Evolutionary conservation across 1,140 invertebrate species (phyloP).

Genomic region (Contarinia nasturtii): DNA sequence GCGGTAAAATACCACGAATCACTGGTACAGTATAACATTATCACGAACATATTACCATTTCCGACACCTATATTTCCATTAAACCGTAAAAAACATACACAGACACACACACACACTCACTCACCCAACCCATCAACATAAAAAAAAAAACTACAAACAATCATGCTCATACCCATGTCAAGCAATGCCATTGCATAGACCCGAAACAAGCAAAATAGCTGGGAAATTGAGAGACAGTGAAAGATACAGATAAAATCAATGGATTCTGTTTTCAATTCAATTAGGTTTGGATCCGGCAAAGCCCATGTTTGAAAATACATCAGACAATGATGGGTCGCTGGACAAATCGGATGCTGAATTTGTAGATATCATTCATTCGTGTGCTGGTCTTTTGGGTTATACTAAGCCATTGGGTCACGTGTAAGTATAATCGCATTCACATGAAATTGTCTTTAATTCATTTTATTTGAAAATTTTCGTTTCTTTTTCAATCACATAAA

Average conservation of each 20-base stretch:
- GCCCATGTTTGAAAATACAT: constrained; percentile 29
- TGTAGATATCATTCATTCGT: constrained; percentile 32
- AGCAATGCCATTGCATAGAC: not conserved
- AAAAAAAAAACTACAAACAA: too few species aligned
- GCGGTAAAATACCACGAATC: constrained; percentile 33
- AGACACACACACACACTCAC: too few species aligned
- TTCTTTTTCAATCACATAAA: not conserved
- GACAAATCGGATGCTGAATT: constrained; percentile 36
- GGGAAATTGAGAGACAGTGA: too few species aligned
- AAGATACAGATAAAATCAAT: too few species aligned
- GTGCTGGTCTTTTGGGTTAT: not conserved
- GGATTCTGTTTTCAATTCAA: not conserved
- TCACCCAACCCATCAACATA: too few species aligned
- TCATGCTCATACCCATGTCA: not conserved
- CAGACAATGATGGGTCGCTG: constrained; percentile 24
- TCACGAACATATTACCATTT: not conserved
- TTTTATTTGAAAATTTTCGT: not conserved
- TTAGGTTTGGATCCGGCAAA: constrained; percentile 37
- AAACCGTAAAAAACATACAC: too few species aligned
- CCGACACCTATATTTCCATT: not conserved
- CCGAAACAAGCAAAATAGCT: not conserved
- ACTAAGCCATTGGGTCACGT: not conserved
- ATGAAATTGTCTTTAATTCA: constrained; percentile 1
- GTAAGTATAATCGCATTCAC: constrained; percentile 7
- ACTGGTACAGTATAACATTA: constrained; percentile 26